These are phyloP conservation scores for Danio aesculapii DNA, from an alignment of 2,797 vertebrate genomes.

Conservation along the genomic window DNA sequence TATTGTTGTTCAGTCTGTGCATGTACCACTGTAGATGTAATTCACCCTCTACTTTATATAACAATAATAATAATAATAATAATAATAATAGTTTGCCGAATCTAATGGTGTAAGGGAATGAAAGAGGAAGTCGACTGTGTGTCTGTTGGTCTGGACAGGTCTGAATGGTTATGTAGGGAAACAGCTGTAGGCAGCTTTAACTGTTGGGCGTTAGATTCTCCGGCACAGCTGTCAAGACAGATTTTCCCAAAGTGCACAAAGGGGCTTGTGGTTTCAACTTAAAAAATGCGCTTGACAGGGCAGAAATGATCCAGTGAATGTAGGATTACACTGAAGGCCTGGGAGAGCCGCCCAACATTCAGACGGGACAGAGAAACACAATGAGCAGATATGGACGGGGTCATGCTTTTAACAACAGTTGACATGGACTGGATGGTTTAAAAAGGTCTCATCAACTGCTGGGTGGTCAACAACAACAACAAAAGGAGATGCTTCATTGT, in stretches of 20 bases:
- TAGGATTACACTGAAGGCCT: conserved; percentile 56
- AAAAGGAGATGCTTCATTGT: conserved; percentile 4
- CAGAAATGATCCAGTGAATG: conserved; percentile 61
- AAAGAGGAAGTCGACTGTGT: conserved; percentile 41
- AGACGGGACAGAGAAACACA: conserved; percentile 46
- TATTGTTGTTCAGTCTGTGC: too few species aligned
- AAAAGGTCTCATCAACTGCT: conserved; percentile 14
- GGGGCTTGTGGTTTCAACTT: conserved; percentile 55
- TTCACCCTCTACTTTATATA: neutral
- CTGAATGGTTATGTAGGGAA: conserved; percentile 43
- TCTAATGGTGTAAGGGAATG: conserved; percentile 4
- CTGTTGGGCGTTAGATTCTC: conserved; percentile 54
- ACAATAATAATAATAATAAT: too few species aligned
- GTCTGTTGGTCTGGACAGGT: conserved; percentile 45
- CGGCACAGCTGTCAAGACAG: conserved; percentile 62
- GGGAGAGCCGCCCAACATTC: conserved; percentile 46
- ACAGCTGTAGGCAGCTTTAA: conserved; percentile 57
- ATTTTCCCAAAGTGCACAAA: conserved; percentile 61
- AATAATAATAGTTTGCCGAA: neutral
- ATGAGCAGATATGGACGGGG: conserved; percentile 43
- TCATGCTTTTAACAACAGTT: conserved; percentile 53
- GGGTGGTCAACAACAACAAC: conserved; percentile 33
- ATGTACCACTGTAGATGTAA: neutral
- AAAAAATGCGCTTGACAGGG: conserved; percentile 61
- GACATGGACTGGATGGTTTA: conserved; percentile 40